Percentiles rank a stretch among this genome's conserved stretches.
Evolutionary conservation across 2,113 vertebrate species (phyloP).

Genomic region (Triplophysa dalaica): DNA sequence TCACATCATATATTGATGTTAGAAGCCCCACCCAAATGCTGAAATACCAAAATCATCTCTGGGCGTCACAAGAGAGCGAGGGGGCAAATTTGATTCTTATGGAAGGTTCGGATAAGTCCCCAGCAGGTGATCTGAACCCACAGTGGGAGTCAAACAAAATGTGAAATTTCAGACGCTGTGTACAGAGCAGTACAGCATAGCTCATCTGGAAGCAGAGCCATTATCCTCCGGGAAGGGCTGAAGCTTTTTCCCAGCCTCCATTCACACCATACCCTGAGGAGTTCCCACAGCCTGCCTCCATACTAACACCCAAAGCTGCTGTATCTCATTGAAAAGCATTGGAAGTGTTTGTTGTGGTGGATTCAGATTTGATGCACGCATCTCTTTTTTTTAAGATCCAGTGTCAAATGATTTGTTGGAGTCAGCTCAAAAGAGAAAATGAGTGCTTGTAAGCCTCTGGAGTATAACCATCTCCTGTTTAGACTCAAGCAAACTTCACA

Average conservation of each 20-base stretch:
- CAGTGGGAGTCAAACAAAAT: conserved; percentile 38
- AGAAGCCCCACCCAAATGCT: conserved; percentile 5
- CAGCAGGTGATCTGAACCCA: conserved; percentile 37
- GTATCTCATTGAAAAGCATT: conserved; percentile 46
- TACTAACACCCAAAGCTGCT: conserved; percentile 31
- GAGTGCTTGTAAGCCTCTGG: conserved; percentile 40
- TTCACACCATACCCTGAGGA: conserved; percentile 50
- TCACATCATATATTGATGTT: conserved; percentile 12
- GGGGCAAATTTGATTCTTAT: conserved; percentile 1
- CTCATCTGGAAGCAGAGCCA: conserved; percentile 41
- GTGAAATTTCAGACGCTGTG: conserved; percentile 36
- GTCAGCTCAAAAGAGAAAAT: conserved; percentile 48
- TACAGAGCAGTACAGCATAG: conserved; percentile 38
- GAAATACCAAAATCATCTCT: conserved; percentile 8
- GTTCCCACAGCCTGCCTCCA: conserved; percentile 36
- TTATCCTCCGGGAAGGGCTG: conserved; percentile 41
- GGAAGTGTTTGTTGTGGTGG: conserved; percentile 41
- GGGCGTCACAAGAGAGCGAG: conserved; percentile 6
- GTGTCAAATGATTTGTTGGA: conserved; percentile 54
- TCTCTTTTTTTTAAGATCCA: conserved; percentile 44
- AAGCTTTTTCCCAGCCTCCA: conserved; percentile 34
- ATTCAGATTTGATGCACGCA: conserved; percentile 50
- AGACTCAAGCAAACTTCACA: conserved; percentile 51
- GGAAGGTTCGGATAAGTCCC: conserved; percentile 4
- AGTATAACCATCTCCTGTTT: conserved; percentile 37